Evolutionary conservation across 2,888 invertebrate species (phyloP).

Genomic region (Lepidocyrtoides sp.): DNA sequence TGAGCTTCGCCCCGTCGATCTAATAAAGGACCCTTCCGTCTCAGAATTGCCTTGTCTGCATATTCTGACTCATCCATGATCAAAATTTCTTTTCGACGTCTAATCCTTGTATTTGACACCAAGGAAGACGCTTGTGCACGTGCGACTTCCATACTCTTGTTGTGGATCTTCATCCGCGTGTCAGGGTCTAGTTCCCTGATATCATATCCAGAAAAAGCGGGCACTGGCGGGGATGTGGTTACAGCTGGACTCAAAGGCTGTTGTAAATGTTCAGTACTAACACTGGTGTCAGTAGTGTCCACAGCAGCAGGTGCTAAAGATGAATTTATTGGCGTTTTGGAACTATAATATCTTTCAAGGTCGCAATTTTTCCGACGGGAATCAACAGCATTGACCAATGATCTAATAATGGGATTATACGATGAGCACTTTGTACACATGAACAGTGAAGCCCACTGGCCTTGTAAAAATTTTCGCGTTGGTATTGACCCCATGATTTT

Average conservation of each 20-base stretch:
- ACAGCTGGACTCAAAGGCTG: too few species aligned
- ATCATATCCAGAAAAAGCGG: conserved; percentile 17
- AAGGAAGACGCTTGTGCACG: not conserved
- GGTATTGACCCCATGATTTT: not conserved
- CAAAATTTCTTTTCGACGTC: conserved; percentile 74
- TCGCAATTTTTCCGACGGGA: too few species aligned
- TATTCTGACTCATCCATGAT: conserved; percentile 79
- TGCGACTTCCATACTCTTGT: conserved; percentile 27
- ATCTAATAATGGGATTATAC: not conserved
- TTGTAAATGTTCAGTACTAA: not conserved
- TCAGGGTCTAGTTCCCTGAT: conserved; percentile 25
- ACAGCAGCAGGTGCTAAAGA: not conserved
- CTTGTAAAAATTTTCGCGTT: not conserved
- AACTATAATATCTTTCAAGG: not conserved
- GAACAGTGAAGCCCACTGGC: not conserved
- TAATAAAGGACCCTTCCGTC: conserved; percentile 33
- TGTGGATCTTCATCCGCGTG: not conserved
- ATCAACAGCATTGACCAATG: too few species aligned
- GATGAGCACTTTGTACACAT: not conserved
- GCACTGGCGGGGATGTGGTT: not conserved
- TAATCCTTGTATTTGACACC: not conserved
- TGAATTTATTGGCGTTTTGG: conserved; percentile 33
- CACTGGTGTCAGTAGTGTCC: not conserved
- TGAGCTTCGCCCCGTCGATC: conserved; percentile 76
- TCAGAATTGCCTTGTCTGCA: conserved; percentile 52